Percentiles rank a stretch among this genome's conserved stretches.
phyloP scores from a whole-genome alignment of 1,140 invertebrate genomes.

The Wasmannia auropunctata region DNA sequence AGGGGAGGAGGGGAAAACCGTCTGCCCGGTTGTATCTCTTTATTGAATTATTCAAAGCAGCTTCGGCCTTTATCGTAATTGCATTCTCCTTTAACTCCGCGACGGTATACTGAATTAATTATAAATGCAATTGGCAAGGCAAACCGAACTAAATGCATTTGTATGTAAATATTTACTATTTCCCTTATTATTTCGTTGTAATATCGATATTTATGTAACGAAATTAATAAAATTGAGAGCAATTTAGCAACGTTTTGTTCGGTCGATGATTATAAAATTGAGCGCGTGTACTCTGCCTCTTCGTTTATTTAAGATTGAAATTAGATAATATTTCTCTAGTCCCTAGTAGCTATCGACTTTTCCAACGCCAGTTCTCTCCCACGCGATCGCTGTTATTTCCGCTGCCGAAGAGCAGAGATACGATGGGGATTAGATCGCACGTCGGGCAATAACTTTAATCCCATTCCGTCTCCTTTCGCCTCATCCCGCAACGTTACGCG shows the following conservation, averaged over 20 bases:
- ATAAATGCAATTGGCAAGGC: slow-evolving; percentile 35
- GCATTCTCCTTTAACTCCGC: slow-evolving; percentile 39
- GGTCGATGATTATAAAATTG: not conserved
- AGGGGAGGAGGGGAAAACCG: not conserved
- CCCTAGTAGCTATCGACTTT: not conserved
- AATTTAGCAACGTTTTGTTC: not conserved
- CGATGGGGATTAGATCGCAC: slow-evolving; percentile 45
- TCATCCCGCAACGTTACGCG: slow-evolving; percentile 25
- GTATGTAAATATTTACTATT: not conserved
- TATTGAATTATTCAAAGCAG: slow-evolving; percentile 50
- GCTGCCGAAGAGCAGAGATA: not conserved
- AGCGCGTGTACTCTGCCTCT: not conserved
- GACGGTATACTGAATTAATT: slow-evolving; percentile 41
- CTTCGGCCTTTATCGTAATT: slow-evolving; percentile 57
- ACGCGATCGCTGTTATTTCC: slow-evolving; percentile 34
- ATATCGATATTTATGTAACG: not conserved
- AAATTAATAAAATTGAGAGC: not conserved
- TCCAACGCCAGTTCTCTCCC: not conserved
- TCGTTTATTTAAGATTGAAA: not conserved
- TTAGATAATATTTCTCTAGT: not conserved
- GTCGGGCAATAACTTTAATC: slow-evolving; percentile 40
- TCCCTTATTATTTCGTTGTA: not conserved
- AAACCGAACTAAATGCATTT: slow-evolving; percentile 1
- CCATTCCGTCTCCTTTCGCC: slow-evolving; percentile 3
- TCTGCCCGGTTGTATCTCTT: slow-evolving; percentile 22